A percentile compares a stretch with the other conserved stretches of the same genome.
These are phyloP conservation scores for Yasuhikotakia modesta DNA, from an alignment of 2,797 vertebrate genomes.

Conservation along the genomic window DNA sequence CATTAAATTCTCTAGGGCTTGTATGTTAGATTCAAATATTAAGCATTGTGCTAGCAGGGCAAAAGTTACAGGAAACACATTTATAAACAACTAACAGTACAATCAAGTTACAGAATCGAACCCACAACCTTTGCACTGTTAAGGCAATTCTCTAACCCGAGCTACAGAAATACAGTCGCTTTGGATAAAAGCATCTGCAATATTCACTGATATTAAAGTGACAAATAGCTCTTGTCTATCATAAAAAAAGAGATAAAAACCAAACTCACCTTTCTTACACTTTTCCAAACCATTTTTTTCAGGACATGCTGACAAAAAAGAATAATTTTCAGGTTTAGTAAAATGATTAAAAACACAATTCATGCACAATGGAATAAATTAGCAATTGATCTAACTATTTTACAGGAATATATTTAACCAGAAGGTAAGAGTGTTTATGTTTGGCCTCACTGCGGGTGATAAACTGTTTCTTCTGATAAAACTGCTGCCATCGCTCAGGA, in stretches of 20 bases:
- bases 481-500: constrained; percentile 74
- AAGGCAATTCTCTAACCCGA: too few species aligned
- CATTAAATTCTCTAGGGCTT: too few species aligned
- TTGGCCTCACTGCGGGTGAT: constrained; percentile 72
- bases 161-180: too few species aligned
- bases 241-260: background rate
- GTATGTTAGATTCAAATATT: too few species aligned
- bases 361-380: background rate
- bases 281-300: constrained; percentile 75
- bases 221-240: background rate
- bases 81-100: too few species aligned
- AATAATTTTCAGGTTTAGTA: too few species aligned
- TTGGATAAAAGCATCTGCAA: too few species aligned
- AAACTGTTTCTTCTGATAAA: constrained; percentile 69
- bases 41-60: too few species aligned
- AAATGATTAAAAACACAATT: background rate
- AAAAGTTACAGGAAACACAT: too few species aligned
- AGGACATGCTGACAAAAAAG: constrained; percentile 62
- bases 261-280: constrained; percentile 74
- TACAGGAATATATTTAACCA: background rate
- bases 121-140: too few species aligned
- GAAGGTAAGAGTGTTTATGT: background rate
- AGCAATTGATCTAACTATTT: background rate
- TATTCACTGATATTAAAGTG: background rate
- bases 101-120: too few species aligned